phyloP scores from a whole-genome alignment of 2,888 invertebrate species.

The Apamea anceps region DNA sequence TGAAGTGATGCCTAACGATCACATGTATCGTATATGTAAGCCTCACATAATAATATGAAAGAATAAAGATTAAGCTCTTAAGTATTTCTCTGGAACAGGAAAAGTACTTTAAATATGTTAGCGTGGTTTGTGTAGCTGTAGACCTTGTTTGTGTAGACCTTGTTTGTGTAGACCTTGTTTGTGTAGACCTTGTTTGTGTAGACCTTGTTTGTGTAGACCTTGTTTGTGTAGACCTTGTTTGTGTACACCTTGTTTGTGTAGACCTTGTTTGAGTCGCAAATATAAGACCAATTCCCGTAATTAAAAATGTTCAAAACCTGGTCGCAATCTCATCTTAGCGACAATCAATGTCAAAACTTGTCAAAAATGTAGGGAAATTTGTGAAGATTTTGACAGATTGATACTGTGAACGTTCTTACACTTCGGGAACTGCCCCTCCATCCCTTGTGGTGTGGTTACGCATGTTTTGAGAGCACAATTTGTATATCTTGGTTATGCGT shows the following conservation, averaged over 20 bases:
- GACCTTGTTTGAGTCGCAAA: not conserved
- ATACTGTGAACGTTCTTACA: not conserved
- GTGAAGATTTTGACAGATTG: not conserved
- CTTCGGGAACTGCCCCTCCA: not conserved
- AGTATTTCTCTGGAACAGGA: not conserved
- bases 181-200: too few species aligned
- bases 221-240: too few species aligned
- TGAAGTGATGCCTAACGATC: conserved; percentile 7
- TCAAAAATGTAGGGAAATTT: not conserved
- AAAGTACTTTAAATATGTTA: not conserved
- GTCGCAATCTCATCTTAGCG: not conserved
- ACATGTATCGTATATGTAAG: not conserved
- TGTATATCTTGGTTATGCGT: too few species aligned
- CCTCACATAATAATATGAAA: not conserved
- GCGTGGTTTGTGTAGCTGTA: not conserved
- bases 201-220: too few species aligned
- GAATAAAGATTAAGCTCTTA: not conserved
- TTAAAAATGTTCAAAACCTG: not conserved
- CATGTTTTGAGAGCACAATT: not conserved
- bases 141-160: not conserved
- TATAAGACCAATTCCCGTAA: not conserved
- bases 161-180: not conserved
- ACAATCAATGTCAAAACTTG: not conserved
- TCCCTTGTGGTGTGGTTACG: not conserved
- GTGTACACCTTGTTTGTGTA: too few species aligned